These are phyloP conservation scores for Chaetorhynchus papuensis DNA, from an alignment of 2,113 vertebrate genomes.

Conservation along the genomic window DNA sequence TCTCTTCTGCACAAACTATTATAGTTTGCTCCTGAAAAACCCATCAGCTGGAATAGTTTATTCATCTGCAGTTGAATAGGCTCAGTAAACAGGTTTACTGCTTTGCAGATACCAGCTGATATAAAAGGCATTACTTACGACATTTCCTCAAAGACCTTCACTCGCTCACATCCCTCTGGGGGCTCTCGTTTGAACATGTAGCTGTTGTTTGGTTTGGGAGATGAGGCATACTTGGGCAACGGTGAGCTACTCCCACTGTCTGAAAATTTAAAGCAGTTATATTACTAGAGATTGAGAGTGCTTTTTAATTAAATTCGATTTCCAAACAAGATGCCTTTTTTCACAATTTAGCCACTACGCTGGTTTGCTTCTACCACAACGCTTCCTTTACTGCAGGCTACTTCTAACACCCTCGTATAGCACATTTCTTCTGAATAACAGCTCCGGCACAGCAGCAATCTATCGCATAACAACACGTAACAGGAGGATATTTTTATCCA, in stretches of 20 bases:
- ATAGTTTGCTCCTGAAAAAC: slow-evolving; percentile 62
- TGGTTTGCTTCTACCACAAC: slow-evolving; percentile 29
- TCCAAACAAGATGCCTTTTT: slow-evolving; percentile 70
- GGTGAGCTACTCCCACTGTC: slow-evolving; percentile 92
- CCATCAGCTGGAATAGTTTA: slow-evolving; percentile 76
- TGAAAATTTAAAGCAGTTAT: slow-evolving; percentile 83
- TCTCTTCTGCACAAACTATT: slow-evolving; percentile 51
- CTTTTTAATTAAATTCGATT: slow-evolving; percentile 69
- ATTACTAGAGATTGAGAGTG: slow-evolving; percentile 79
- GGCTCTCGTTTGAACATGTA: slow-evolving; percentile 99
- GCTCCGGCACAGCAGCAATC: slow-evolving; percentile 35
- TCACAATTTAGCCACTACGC: slow-evolving; percentile 34
- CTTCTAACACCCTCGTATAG: slow-evolving; percentile 44
- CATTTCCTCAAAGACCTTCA: slow-evolving; percentile 98
- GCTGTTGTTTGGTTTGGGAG: slow-evolving; percentile 99
- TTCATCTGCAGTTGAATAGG: slow-evolving; percentile 69
- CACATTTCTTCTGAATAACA: slow-evolving; percentile 55
- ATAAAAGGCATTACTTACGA: slow-evolving; percentile 85
- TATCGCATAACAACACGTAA: slow-evolving; percentile 38
- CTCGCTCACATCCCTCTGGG: slow-evolving; percentile 96
- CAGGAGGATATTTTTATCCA: slow-evolving; percentile 43
- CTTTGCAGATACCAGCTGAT: slow-evolving; percentile 75
- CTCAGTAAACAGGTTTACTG: slow-evolving; percentile 70
- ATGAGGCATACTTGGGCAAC: slow-evolving; percentile 94
- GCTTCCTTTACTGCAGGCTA: slow-evolving; percentile 37